phyloP scores from a whole-genome alignment of 2,888 invertebrate species.

The Athalia cordata region DNA sequence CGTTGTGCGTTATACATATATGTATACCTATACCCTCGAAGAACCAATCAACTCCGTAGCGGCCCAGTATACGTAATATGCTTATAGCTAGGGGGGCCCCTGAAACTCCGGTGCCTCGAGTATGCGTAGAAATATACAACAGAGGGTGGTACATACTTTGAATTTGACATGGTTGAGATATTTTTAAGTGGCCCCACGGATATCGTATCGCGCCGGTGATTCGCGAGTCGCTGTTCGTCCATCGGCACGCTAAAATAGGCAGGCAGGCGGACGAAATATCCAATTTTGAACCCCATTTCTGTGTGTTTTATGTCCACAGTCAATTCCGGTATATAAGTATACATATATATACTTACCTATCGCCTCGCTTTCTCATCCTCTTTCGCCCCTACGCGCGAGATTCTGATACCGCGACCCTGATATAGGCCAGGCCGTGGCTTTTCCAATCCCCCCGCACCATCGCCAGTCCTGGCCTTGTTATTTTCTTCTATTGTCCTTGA shows the following conservation, averaged over 20 bases:
- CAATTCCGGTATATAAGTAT: slow-evolving; percentile 17
- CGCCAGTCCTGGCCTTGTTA: slow-evolving; percentile 48
- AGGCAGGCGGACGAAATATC: slow-evolving; percentile 29
- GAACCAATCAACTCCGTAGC: slow-evolving; percentile 24
- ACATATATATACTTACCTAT: background rate
- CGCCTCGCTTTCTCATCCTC: slow-evolving; percentile 1
- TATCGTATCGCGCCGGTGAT: background rate
- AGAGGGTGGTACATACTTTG: slow-evolving; percentile 4
- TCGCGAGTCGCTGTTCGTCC: slow-evolving; percentile 3
- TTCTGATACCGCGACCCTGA: slow-evolving; percentile 49
- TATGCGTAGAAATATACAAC: background rate
- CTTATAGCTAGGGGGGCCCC: background rate
- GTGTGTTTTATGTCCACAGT: slow-evolving; percentile 32
- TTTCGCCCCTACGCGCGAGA: slow-evolving; percentile 21
- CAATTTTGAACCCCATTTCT: slow-evolving; percentile 36
- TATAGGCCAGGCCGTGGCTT: slow-evolving; percentile 50
- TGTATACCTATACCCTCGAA: background rate
- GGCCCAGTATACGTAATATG: background rate
- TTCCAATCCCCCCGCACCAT: slow-evolving; percentile 24
- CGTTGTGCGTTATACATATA: background rate
- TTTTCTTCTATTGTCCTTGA: slow-evolving; percentile 60
- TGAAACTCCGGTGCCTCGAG: no score
- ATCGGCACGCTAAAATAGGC: slow-evolving; percentile 28
- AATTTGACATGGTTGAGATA: slow-evolving; percentile 34
- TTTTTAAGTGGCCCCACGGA: slow-evolving; percentile 29